These are phyloP conservation scores for Oxyura jamaicensis DNA, from an alignment of 2,113 vertebrate genomes.

Conservation along the genomic window DNA sequence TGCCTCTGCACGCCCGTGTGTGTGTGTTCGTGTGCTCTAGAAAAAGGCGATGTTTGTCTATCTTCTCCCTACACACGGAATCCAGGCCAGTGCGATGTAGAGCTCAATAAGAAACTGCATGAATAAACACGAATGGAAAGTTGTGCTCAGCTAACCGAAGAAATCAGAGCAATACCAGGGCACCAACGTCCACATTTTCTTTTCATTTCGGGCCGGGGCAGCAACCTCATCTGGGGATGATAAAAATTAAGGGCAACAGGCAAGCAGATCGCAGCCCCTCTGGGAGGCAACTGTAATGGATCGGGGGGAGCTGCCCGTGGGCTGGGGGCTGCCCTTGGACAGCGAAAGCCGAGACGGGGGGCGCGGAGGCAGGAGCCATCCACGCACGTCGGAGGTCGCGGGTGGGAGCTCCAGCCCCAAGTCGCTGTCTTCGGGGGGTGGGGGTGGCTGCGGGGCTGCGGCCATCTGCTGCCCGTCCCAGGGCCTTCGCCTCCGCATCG, in stretches of 20 bases:
- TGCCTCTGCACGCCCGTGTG: background rate
- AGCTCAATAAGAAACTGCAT: slow-evolving; percentile 90
- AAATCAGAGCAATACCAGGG: slow-evolving; percentile 87
- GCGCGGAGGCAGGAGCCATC: too few relatives aligned
- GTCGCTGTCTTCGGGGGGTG: background rate
- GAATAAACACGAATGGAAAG: slow-evolving; percentile 97
- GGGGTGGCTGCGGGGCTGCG: background rate
- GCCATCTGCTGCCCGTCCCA: slow-evolving; percentile 75
- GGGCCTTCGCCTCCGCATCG: slow-evolving; percentile 72
- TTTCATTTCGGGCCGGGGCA: slow-evolving; percentile 50
- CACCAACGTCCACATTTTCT: slow-evolving; percentile 68
- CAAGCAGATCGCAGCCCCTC: background rate
- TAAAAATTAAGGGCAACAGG: slow-evolving; percentile 65
- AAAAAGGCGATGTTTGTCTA: slow-evolving; percentile 39
- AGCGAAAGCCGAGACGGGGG: too few relatives aligned
- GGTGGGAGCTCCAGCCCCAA: too few relatives aligned
- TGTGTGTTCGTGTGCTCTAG: background rate
- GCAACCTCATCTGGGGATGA: slow-evolving; percentile 48
- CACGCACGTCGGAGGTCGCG: too few relatives aligned
- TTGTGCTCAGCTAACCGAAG: slow-evolving; percentile 94
- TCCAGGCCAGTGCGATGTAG: slow-evolving; percentile 78
- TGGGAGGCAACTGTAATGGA: slow-evolving; percentile 16
- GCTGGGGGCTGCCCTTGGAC: too few relatives aligned
- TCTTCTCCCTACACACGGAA: slow-evolving; percentile 63
- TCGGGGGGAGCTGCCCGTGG: background rate